Conservation (phyloP, 2,113 vertebrate genomes). For the Brachionichthys hirsutus region DNA sequence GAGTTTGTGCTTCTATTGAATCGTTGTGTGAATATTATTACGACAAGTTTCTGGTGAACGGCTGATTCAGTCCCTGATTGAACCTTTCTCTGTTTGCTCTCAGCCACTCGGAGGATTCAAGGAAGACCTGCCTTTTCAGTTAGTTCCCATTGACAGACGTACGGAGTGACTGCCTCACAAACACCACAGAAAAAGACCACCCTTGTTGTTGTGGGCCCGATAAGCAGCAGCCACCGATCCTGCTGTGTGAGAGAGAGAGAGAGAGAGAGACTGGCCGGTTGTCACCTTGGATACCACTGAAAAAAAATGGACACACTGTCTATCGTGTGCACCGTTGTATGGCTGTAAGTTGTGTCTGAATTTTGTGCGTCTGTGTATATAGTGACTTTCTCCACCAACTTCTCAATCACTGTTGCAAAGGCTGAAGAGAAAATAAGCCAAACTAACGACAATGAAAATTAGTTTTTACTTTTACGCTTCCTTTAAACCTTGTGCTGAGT, state of each 20-base stretch:
- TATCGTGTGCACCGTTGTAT: constrained; percentile 34
- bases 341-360: constrained; percentile 34
- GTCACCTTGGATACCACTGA: constrained; percentile 55
- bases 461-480: constrained; percentile 61
- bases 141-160: constrained; percentile 33
- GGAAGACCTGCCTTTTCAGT: constrained; percentile 30
- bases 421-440: constrained; percentile 58
- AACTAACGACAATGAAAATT: constrained; percentile 59
- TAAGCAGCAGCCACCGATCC: constrained; percentile 44
- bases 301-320: constrained; percentile 38
- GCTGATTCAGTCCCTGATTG: neutral
- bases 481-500: constrained; percentile 51
- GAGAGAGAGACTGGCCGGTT: constrained; percentile 25
- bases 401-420: constrained; percentile 48
- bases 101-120: constrained; percentile 24
- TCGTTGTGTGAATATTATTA: too few species aligned
- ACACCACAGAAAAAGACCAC: constrained; percentile 24
- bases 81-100: constrained; percentile 3
- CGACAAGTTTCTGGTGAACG: too few species aligned
- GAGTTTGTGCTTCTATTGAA: too few species aligned
- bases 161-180: constrained; percentile 23
- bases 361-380: constrained; percentile 32
- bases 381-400: constrained; percentile 55
- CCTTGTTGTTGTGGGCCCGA: constrained; percentile 33
- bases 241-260: constrained; percentile 4